phyloP scores from a whole-genome alignment of 2,797 vertebrate genomes.

The Anas bernieri region DNA sequence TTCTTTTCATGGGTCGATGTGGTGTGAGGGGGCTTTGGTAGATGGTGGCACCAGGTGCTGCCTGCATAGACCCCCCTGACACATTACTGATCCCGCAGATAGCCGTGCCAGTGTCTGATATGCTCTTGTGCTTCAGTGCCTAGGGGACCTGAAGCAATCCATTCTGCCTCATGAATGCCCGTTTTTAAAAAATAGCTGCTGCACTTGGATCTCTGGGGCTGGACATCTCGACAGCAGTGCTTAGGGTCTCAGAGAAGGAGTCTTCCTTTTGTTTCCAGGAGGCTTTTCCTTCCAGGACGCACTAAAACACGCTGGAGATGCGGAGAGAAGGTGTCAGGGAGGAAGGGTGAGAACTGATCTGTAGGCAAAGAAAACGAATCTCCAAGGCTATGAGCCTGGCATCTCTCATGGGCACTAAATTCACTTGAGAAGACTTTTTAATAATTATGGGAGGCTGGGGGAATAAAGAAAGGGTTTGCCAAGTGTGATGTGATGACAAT shows the following conservation, averaged over 20 bases:
- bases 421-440: conserved; percentile 28
- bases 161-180: background rate
- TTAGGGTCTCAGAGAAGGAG: background rate
- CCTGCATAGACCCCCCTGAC: background rate
- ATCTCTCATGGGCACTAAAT: conserved; percentile 28
- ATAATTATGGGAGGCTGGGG: background rate
- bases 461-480: conserved; percentile 19
- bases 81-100: fast-evolving
- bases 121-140: background rate
- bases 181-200: background rate
- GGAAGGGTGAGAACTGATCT: background rate
- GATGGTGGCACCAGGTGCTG: background rate
- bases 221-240: background rate
- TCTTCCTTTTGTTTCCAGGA: background rate
- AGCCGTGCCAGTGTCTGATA: background rate
- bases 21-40: background rate
- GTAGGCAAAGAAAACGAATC: conserved; percentile 8
- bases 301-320: background rate
- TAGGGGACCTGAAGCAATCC: background rate
- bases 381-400: background rate
- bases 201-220: background rate
- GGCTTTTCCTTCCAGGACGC: background rate
- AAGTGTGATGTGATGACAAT: conserved; percentile 37
- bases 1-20: background rate
- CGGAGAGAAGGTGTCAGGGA: background rate